Evolutionary conservation across 2,113 vertebrate species (phyloP).

Genomic region (Cyprinus carpio): DNA sequence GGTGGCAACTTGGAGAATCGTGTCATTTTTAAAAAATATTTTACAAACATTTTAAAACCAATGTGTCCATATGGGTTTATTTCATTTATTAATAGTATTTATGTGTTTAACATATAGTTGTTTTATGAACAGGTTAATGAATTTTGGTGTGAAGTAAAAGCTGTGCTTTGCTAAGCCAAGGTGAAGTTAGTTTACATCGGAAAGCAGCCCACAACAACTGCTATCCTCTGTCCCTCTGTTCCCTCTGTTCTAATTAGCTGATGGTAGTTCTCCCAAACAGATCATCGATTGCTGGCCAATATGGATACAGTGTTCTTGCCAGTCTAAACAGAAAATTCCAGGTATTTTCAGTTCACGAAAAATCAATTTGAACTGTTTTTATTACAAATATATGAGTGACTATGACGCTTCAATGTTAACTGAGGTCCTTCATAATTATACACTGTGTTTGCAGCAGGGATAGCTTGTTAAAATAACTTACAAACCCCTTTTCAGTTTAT

Average conservation of each 20-base stretch:
- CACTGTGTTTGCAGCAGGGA: background rate
- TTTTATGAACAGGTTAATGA: background rate
- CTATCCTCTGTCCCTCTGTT: background rate
- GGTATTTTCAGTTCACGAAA: slow-evolving; percentile 22
- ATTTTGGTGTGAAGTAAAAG: background rate
- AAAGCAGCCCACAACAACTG: background rate
- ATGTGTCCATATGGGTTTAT: background rate
- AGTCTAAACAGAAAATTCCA: background rate
- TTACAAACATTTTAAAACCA: background rate
- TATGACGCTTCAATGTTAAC: background rate
- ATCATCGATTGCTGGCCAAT: background rate
- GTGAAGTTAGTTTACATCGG: background rate
- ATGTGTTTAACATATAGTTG: background rate
- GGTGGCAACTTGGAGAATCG: background rate
- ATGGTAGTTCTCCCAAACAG: background rate
- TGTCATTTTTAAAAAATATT: background rate
- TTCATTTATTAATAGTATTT: background rate
- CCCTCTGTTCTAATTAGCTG: slow-evolving; percentile 2
- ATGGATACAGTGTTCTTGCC: background rate
- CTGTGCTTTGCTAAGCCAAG: background rate
- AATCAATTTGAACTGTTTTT: background rate
- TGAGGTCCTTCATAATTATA: background rate
- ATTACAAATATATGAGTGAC: background rate
- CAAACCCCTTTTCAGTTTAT: background rate
- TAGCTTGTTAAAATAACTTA: background rate